Evolutionary conservation across 1,140 invertebrate species (phyloP), one percentile per base, ranked within the genome.

Genomic region (Aphelenchoides avenae): DNA sequence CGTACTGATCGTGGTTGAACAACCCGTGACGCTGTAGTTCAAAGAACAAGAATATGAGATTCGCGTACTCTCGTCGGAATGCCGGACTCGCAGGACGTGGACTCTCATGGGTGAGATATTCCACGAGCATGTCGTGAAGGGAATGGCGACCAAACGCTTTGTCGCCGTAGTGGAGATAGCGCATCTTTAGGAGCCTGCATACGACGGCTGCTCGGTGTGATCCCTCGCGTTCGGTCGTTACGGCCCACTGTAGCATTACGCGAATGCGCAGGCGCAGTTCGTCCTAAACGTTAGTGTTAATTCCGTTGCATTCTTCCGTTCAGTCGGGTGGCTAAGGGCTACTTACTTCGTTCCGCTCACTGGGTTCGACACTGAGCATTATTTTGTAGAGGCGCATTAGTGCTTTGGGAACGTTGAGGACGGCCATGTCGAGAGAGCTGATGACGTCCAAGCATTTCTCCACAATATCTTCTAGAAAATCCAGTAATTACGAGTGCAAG

Each of bases 191-290:
- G 0, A 67, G 26, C 22, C 57, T 43, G 1, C 51, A 26, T 6
- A 70, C 68, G 3, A 67, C n/a, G 13, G 70, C n/a, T 0, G 49
- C 60, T 4, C 65, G 68, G 50, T 67, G 29, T 9, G 65, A 46
- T 18, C 65, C 65, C 24, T 71, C 64, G 7, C 65, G 41, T 49
- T 67, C 65, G 4, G 33, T 9, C 3, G 51, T 67, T 22, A 67
- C 51, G 1, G 62, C 65, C 65, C 65, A 67, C 18, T 71, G 49
- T 20, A 67, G 41, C 13, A 65, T 30, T 4, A 56, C 29, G 22
- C 49, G 22, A 5, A 66, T 29, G 0, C 65, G 60, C 27, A 71
- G 39, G 1, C 54, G 24, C 11, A 58, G 54, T 44, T 57, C 55
- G 13, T 34, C 39, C 13, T 57, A 22, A 9, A 40, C 34, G 44